phyloP scores from a whole-genome alignment of 2,113 vertebrate species.

The Callocephalon fimbriatum region DNA sequence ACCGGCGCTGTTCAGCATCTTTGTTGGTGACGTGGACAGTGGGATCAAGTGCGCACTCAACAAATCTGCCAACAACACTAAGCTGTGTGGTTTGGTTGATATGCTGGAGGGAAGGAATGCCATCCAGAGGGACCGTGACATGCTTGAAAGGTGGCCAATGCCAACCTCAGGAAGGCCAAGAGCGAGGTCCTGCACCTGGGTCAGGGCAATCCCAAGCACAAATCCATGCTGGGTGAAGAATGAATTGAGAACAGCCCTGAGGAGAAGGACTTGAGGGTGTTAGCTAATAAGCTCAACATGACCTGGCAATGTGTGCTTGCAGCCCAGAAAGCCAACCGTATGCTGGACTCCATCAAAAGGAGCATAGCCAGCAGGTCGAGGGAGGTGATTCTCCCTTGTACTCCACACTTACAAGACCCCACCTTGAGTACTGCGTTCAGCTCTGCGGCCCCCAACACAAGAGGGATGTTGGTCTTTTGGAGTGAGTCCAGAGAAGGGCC shows the following conservation, averaged over 20 bases:
- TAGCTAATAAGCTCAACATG: not conserved
- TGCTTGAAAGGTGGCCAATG: not conserved
- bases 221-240: not conserved
- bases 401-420: not conserved
- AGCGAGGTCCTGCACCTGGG: not conserved
- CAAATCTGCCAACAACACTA: not conserved
- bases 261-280: not conserved
- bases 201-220: not conserved
- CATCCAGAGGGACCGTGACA: not conserved
- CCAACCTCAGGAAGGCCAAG: not conserved
- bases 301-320: not conserved
- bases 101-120: not conserved
- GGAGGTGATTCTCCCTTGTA: not conserved
- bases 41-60: not conserved
- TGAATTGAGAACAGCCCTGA: not conserved
- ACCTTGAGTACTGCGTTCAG: not conserved
- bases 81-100: fast-evolving
- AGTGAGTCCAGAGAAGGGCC: not conserved
- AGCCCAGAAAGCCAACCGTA: not conserved
- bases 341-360: not conserved
- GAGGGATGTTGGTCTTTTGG: not conserved
- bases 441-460: not conserved
- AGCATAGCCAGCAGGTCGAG: not conserved
- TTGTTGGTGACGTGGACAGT: not conserved
- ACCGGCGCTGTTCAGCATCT: fast-evolving